Conservation (phyloP, 2,888 invertebrate genomes). For the Galeopsomyia nigrocyanea region DNA sequence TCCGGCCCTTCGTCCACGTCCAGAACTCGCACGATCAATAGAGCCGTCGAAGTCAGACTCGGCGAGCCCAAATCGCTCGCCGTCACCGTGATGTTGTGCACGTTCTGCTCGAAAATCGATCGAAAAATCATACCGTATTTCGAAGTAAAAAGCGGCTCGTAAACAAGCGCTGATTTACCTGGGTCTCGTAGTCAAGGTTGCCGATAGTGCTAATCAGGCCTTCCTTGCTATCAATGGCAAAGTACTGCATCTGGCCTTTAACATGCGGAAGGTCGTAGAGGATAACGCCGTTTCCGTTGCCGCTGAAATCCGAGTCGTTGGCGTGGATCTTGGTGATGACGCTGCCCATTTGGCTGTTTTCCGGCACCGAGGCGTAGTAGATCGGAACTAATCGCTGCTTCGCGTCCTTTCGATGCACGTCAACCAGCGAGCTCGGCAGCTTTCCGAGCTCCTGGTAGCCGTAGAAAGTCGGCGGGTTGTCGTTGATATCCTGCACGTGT, state of each 20-base stretch:
- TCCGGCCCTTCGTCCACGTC: conserved; percentile 74
- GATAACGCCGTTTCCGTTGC: conserved; percentile 89
- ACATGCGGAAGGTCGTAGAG: conserved; percentile 81
- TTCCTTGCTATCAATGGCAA: conserved; percentile 88
- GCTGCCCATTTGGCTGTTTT: conserved; percentile 82
- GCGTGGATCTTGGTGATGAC: conserved; percentile 83
- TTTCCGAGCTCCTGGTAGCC: conserved; percentile 79
- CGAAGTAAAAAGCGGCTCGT: too few species aligned
- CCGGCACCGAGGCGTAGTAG: conserved; percentile 81
- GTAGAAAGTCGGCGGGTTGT: conserved; percentile 85
- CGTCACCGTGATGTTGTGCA: conserved; percentile 82
- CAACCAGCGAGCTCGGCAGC: conserved; percentile 70
- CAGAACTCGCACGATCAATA: conserved; percentile 78
- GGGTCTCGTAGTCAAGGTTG: conserved; percentile 79
- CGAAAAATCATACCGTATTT: too few species aligned
- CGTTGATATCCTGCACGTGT: conserved; percentile 86
- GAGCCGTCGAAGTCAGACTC: conserved; percentile 83
- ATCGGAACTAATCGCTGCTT: conserved; percentile 72
- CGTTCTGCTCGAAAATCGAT: conserved; percentile 7
- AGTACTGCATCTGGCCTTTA: conserved; percentile 71
- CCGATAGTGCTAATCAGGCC: conserved; percentile 84
- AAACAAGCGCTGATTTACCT: conserved; percentile 56
- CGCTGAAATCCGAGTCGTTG: conserved; percentile 86
- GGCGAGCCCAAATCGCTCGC: conserved; percentile 90
- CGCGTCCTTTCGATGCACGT: conserved; percentile 59